Base-by-base conservation (phyloP, 2,113 vertebrate species). In the Scophthalmus maximus region DNA sequence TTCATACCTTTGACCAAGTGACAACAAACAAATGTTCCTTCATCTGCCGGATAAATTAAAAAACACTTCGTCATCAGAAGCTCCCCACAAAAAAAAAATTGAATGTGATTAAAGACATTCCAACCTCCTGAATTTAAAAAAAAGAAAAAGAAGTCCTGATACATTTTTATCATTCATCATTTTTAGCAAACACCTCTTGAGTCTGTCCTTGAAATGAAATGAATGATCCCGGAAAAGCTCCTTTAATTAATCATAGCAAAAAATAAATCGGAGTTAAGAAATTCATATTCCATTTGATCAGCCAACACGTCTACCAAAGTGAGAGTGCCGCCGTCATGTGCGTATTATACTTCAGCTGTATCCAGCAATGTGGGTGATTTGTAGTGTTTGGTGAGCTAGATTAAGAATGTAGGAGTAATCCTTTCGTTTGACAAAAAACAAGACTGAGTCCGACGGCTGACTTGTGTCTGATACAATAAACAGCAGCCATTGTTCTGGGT, bases 321-420 rank as follows among this genome's bases (percentile, higher is more conserved):
- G 53, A 79, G 78, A 75, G 53, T 56, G 80, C 70, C 56, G 68
- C 66, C 72, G 78, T 84, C 84, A 23, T 65, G 52, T 14, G 77
- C 46, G 1, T 68, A 60, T 40, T 55, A 67, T 58, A 76, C 71
- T 85, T 67, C 40, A 79, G 68, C 78, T 38, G 56, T 73, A 78
- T 68, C 71, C 42, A 18, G 44, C 74, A 2, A 36, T 84, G 87
- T 81, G 82, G 76, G 40, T 88, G 87, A 85, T 85, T 84, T 81
- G 78, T 81, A 59, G 65, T 71, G 68, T 85, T 84, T 72, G 76
- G 74, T 72, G 85, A 81, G 82, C 66, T 85, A 83, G 86, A 89
- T 88, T 70, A 80, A 80, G 84, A 78, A 85, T 86, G 84, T 82
- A 85, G 88, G 86, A 90, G 84, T 64, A 61, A 81, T 71, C 46